phyloP scores from a whole-genome alignment of 1,140 invertebrate genomes.

The Lepidotrigona ventralis region DNA sequence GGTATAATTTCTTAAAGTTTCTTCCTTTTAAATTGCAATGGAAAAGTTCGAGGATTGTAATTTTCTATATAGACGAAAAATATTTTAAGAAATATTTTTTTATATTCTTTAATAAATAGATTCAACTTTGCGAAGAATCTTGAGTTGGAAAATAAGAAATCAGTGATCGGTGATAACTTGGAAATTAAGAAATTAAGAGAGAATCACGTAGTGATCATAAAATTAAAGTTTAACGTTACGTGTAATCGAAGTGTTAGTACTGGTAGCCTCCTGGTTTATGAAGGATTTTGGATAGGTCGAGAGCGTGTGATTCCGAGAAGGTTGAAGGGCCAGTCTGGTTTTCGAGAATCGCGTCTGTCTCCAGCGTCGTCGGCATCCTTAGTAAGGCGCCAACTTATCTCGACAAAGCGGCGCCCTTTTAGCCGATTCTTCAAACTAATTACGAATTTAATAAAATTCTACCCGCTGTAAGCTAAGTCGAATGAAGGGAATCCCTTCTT shows the following conservation, averaged over 20 bases:
- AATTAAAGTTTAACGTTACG: not conserved
- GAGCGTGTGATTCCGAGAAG: conserved; percentile 56
- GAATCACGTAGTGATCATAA: not conserved
- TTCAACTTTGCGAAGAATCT: not conserved
- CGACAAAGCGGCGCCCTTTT: conserved; percentile 65
- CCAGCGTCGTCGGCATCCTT: conserved; percentile 59
- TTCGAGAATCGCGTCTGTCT: conserved; percentile 69
- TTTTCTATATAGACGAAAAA: not conserved
- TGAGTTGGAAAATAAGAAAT: not conserved
- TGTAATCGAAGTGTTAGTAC: conserved; percentile 23
- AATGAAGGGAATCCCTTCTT: conserved; percentile 35
- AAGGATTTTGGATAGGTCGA: conserved; percentile 34
- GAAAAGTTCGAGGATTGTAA: too few relatives aligned
- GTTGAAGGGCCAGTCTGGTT: conserved; percentile 61
- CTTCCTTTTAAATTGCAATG: too few relatives aligned
- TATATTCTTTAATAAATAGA: not conserved
- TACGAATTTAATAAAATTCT: conserved; percentile 74
- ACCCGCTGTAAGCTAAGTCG: not conserved
- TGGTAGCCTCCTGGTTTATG: conserved; percentile 18
- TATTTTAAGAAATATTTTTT: not conserved
- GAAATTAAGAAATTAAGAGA: not conserved
- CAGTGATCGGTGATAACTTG: not conserved
- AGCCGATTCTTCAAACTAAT: conserved; percentile 71
- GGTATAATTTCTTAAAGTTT: too few relatives aligned
- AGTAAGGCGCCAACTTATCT: conserved; percentile 66